Conservation (phyloP, 2,797 vertebrate genomes). For the Anguilla marmorata region DNA sequence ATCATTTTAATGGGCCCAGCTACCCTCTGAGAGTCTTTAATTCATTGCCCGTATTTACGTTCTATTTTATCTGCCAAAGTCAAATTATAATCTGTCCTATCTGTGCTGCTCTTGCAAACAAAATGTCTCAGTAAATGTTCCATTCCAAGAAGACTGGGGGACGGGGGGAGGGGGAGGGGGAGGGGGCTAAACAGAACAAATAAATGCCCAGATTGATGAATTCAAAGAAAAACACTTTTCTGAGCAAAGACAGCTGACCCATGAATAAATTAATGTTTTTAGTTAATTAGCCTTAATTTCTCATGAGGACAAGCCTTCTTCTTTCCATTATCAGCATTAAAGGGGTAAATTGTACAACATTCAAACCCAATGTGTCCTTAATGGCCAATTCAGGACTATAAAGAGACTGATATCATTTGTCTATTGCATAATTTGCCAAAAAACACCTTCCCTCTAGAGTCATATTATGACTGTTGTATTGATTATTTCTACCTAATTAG, state of each 20-base stretch:
- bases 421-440: not conserved
- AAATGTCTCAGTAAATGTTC: conserved; percentile 3
- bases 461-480: conserved; percentile 27
- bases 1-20: conserved; percentile 74
- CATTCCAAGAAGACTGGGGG: not conserved
- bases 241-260: not conserved
- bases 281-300: conserved; percentile 32
- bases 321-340: conserved; percentile 21
- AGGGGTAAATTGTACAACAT: not conserved
- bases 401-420: conserved; percentile 29
- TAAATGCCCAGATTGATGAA: conserved; percentile 12
- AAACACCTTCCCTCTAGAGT: conserved; percentile 1
- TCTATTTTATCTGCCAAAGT: conserved; percentile 57
- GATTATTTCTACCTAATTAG: conserved; percentile 32
- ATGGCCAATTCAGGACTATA: conserved; percentile 22
- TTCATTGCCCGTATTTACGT: conserved; percentile 62
- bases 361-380: conserved; percentile 33
- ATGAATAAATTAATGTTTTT: conserved; percentile 28
- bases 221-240: conserved; percentile 19
- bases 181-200: not conserved
- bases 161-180: not conserved
- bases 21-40: conserved; percentile 63
- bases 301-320: conserved; percentile 3
- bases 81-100: conserved; percentile 38
- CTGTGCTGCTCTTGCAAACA: conserved; percentile 5